Percentiles rank a stretch among this genome's conserved stretches.
Evolutionary conservation across 2,113 vertebrate genomes (phyloP).

Genomic region (Rattus rattus): DNA sequence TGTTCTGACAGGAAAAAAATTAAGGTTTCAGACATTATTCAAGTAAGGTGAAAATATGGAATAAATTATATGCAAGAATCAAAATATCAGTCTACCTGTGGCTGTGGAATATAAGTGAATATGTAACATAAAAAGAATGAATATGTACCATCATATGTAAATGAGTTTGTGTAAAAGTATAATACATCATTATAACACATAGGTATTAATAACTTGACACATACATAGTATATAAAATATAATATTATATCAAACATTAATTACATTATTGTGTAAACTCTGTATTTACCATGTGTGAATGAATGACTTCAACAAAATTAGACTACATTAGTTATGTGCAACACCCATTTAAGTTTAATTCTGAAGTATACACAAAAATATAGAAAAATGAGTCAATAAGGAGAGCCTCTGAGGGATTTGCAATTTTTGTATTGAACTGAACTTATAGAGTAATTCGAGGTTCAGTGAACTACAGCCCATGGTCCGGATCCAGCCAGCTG

Average conservation of each 20-base stretch:
- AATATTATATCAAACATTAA: slow-evolving; percentile 38
- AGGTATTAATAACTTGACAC: neutral
- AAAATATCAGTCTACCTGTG: neutral
- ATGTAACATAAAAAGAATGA: neutral
- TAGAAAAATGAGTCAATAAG: slow-evolving; percentile 40
- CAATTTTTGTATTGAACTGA: slow-evolving; percentile 57
- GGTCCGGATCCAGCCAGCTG: neutral
- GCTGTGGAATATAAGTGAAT: neutral
- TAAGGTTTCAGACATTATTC: slow-evolving; percentile 28
- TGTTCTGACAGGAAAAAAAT: neutral
- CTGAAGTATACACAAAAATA: neutral
- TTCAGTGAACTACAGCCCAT: slow-evolving; percentile 36
- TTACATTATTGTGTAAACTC: neutral
- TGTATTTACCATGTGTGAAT: neutral
- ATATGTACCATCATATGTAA: neutral
- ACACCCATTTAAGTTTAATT: slow-evolving; percentile 17
- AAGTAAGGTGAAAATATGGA: neutral
- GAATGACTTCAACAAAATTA: neutral
- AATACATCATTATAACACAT: neutral
- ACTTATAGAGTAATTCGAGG: neutral
- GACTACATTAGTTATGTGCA: neutral
- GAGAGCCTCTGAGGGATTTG: slow-evolving; percentile 14
- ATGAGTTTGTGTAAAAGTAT: neutral
- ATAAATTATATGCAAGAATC: neutral
- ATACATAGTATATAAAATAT: neutral